Conservation (phyloP, 2,888 invertebrate species). For the Drosophila vallismaia region DNA sequence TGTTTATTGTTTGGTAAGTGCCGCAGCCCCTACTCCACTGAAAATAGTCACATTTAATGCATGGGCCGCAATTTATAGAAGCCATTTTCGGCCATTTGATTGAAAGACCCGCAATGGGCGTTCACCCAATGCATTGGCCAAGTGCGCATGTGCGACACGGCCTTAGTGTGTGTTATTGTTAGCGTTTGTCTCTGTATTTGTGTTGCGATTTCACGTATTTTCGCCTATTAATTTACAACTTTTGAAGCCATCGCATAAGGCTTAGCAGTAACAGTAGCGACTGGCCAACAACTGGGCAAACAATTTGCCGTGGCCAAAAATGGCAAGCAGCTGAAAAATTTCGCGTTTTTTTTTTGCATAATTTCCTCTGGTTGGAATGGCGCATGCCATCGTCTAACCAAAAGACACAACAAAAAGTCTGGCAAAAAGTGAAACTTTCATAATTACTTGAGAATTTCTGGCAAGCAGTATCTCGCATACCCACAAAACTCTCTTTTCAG, state of each 20-base stretch:
- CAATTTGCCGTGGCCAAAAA: slow-evolving; percentile 62
- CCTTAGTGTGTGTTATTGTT: slow-evolving; percentile 2
- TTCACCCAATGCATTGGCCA: slow-evolving; percentile 57
- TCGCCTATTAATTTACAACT: slow-evolving; percentile 78
- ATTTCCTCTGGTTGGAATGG: slow-evolving; percentile 57
- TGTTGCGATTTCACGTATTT: slow-evolving; percentile 62
- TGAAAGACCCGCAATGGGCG: slow-evolving; percentile 74
- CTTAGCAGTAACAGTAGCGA: slow-evolving; percentile 23
- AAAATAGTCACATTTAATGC: slow-evolving; percentile 64
- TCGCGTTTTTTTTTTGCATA: slow-evolving; percentile 60
- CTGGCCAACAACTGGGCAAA: slow-evolving; percentile 40
- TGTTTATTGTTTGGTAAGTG: slow-evolving; percentile 79
- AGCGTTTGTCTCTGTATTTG: slow-evolving; percentile 21
- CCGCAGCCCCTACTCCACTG: slow-evolving; percentile 42
- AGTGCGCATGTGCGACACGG: slow-evolving; percentile 13
- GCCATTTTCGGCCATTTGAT: slow-evolving; percentile 75
- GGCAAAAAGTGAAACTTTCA: slow-evolving; percentile 68
- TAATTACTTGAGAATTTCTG: slow-evolving; percentile 70
- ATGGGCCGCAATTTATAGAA: slow-evolving; percentile 69
- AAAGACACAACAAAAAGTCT: slow-evolving; percentile 10
- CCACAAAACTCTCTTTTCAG: slow-evolving; percentile 44
- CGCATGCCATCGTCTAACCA: slow-evolving; percentile 42
- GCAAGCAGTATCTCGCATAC: slow-evolving; percentile 37
- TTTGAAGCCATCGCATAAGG: slow-evolving; percentile 55
- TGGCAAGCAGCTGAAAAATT: slow-evolving; percentile 60